Percentiles rank a stretch among this genome's conserved stretches.
Conservation (phyloP, 2,888 invertebrate species). For the Tribolium freemani region DNA sequence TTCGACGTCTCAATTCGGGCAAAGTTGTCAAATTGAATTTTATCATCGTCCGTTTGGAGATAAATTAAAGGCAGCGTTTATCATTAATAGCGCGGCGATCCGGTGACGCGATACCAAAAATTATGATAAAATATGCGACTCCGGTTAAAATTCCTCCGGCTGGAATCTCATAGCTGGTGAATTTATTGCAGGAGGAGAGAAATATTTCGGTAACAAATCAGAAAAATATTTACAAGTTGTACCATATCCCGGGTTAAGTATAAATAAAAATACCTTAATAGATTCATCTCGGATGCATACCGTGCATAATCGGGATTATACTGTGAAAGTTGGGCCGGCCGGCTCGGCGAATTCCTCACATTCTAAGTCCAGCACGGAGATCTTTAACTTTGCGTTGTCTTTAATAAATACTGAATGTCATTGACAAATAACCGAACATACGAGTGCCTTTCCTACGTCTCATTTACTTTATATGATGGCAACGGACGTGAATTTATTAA, state of each 20-base stretch:
- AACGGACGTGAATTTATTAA: slow-evolving; percentile 57
- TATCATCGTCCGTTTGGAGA: not conserved
- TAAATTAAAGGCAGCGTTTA: too few relatives aligned
- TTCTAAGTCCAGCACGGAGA: slow-evolving; percentile 64
- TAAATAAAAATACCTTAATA: slow-evolving; percentile 61
- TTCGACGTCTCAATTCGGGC: slow-evolving; percentile 32
- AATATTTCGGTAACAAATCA: slow-evolving; percentile 53
- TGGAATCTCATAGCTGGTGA: slow-evolving; percentile 50
- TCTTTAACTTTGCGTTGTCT: slow-evolving; percentile 66
- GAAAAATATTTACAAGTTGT: slow-evolving; percentile 52
- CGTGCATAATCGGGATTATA: slow-evolving; percentile 61
- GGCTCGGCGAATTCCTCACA: slow-evolving; percentile 63
- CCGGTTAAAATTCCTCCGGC: slow-evolving; percentile 48
- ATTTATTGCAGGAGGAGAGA: slow-evolving; percentile 49
- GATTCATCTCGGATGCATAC: slow-evolving; percentile 62
- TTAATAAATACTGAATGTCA: slow-evolving; percentile 68
- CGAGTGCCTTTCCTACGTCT: slow-evolving; percentile 61
- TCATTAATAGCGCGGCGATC: not conserved
- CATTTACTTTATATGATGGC: slow-evolving; percentile 61
- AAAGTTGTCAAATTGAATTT: not conserved
- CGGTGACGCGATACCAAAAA: slow-evolving; percentile 15
- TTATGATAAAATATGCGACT: slow-evolving; percentile 53
- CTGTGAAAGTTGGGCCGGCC: slow-evolving; percentile 57
- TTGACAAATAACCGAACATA: slow-evolving; percentile 67
- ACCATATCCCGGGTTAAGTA: slow-evolving; percentile 55